phyloP scores from a whole-genome alignment of 2,113 vertebrate genomes.

The Zosterops lateralis region DNA sequence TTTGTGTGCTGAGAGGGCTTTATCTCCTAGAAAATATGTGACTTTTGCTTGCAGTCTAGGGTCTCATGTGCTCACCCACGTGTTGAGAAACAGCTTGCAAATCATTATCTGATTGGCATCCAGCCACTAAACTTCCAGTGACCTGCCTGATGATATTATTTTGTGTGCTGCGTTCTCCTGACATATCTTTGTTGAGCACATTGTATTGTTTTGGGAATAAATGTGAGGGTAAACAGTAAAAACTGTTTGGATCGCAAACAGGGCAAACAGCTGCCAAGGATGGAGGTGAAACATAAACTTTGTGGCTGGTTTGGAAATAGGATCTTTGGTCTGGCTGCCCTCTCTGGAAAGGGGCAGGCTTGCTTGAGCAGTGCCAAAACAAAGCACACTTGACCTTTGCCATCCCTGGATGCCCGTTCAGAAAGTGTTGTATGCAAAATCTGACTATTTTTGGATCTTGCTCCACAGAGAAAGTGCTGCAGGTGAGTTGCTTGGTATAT shows the following conservation, averaged over 20 bases:
- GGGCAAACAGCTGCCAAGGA: not conserved
- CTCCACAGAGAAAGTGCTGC: not conserved
- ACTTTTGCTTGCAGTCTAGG: not conserved
- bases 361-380: not conserved
- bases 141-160: conserved; percentile 22
- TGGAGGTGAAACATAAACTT: not conserved
- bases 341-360: not conserved
- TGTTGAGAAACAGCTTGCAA: conserved; percentile 34
- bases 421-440: not conserved
- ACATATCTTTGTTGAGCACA: not conserved
- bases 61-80: not conserved
- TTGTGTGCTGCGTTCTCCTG: not conserved
- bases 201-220: conserved; percentile 29
- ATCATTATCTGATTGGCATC: conserved; percentile 22
- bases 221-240: conserved; percentile 11
- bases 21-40: not conserved
- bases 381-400: not conserved
- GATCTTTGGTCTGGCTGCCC: not conserved
- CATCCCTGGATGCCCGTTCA: not conserved
- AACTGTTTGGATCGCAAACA: not conserved
- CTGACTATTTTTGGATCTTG: not conserved
- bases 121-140: conserved; percentile 25
- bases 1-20: not conserved
- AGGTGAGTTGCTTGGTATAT: not conserved
- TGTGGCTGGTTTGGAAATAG: not conserved